Base-by-base conservation (phyloP, 1,140 invertebrate genomes). In the Sesamia nonagrioides region DNA sequence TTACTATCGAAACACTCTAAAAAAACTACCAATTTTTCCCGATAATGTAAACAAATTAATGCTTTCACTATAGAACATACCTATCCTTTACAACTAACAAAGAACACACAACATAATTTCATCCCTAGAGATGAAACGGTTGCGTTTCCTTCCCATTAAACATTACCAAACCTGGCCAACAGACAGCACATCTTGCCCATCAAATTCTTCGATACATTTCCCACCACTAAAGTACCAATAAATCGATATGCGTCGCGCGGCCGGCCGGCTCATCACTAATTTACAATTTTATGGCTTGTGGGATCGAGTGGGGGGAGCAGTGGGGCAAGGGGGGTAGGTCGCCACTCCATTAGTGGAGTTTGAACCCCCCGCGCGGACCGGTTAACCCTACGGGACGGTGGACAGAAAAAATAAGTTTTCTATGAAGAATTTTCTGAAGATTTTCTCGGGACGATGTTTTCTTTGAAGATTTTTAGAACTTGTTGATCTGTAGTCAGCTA, bases 281-380 rank as follows among this genome's bases (percentile, higher is more conserved):
- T 94, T 92, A 94, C 91, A 93, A 93, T 94, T 94, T 94, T 93
- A 94, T 93, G 93, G 92, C 88, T 88, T 90, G 91, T 88, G 92
- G 92, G 91, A 89, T 81, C 85, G 84, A 78, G 80, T 82, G 85
- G 86, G 87, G 86, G 85, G 86, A 78, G 78, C n/a, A 21, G 76
- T 69, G 66, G 52, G 61, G 50, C 6, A 40, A 15, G 56, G 72
- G 52, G 72, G 54, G 27, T 33, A 78, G 74, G 74, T 79, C 78
- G 81, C 84, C 87, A 89, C 89, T 93, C 91, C 92, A 94, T 94
- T 94, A 94, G 90, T 86, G 82, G 80, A 60, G 81, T 63, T 81
- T 82, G 54, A 79, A 84, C 86, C 89, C 88, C 89, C 89, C 87
- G 82, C 84, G 73, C 81, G 79, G 50, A 56, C 74, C 86, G 83